Evolutionary conservation across 30 jellyfish, hydroid and myxozoan species (phyloP).

Genomic region (Aurelia sp.): DNA sequence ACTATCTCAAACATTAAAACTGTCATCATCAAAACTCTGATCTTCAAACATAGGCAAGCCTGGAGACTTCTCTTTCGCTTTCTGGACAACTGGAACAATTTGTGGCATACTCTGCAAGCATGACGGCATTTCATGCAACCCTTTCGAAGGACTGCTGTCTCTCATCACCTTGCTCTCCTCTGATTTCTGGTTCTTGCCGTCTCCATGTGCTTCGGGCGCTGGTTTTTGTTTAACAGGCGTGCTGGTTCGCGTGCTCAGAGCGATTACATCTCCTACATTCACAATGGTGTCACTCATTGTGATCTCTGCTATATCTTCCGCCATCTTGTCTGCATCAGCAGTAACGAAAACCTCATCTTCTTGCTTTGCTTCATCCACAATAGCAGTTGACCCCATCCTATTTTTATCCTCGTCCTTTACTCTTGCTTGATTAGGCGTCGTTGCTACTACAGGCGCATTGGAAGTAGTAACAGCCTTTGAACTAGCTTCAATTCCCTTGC

Average conservation of each 20-base stretch:
- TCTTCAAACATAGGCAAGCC: conserved; percentile 58
- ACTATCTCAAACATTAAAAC: not conserved
- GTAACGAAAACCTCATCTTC: no score
- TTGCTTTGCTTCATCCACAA: no score
- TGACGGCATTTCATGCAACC: conserved; percentile 44
- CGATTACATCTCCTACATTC: conserved; percentile 10
- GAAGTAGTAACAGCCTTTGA: no score
- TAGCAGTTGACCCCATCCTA: no score
- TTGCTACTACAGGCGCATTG: no score
- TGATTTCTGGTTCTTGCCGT: conserved; percentile 3
- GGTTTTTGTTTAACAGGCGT: conserved; percentile 45
- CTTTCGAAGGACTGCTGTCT: conserved; percentile 2
- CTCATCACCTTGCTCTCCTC: no score
- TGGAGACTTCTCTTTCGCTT: conserved; percentile 3
- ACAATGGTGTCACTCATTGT: conserved; percentile 14
- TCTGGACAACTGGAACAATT: conserved; percentile 30
- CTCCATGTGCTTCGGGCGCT: not conserved
- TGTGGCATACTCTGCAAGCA: conserved; percentile 55
- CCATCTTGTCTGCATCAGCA: no score
- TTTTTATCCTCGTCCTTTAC: no score
- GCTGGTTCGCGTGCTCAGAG: conserved; percentile 48
- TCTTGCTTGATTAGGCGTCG: no score
- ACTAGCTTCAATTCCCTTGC: no score
- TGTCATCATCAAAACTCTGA: conserved; percentile 44
- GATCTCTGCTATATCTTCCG: no score